Conservation (phyloP, 2,797 vertebrate species). For the Ctenopoma kingsleyae region DNA sequence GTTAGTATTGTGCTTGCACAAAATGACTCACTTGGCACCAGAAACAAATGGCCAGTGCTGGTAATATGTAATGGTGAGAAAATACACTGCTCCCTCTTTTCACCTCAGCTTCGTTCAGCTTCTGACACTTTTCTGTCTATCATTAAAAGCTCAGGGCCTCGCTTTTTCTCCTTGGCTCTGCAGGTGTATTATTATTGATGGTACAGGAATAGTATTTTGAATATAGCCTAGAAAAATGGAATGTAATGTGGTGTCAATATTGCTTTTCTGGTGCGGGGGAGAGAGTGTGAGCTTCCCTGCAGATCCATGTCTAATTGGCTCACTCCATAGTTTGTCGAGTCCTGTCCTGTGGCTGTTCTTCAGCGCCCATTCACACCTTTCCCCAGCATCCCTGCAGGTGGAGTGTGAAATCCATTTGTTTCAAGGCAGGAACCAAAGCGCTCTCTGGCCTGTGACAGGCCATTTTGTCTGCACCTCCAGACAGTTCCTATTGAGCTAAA, state of each 20-base stretch:
- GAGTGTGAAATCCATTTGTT: slow-evolving; percentile 82
- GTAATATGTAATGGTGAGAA: slow-evolving; percentile 43
- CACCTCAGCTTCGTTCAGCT: slow-evolving; percentile 37
- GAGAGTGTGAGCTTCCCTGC: slow-evolving; percentile 51
- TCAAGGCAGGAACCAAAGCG: slow-evolving; percentile 72
- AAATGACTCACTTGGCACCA: slow-evolving; percentile 43
- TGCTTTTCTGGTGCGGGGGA: slow-evolving; percentile 46
- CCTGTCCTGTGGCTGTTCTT: slow-evolving; percentile 71
- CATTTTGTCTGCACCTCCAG: slow-evolving; percentile 66
- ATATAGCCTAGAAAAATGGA: slow-evolving; percentile 55
- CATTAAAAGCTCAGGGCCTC: slow-evolving; percentile 45
- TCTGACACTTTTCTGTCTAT: slow-evolving; percentile 42
- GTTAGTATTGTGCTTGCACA: slow-evolving; percentile 47
- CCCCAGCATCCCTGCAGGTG: slow-evolving; percentile 69
- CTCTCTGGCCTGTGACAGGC: slow-evolving; percentile 64
- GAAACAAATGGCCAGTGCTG: slow-evolving; percentile 41
- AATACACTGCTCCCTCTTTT: slow-evolving; percentile 46
- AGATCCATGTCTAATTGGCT: slow-evolving; percentile 72
- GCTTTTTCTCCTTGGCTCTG: slow-evolving; percentile 13
- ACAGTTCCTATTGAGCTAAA: slow-evolving; percentile 75
- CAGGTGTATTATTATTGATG: slow-evolving; percentile 30
- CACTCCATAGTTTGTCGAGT: slow-evolving; percentile 53
- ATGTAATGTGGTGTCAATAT: slow-evolving; percentile 52
- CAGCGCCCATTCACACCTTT: slow-evolving; percentile 78
- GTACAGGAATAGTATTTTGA: slow-evolving; percentile 61